Evolutionary conservation across 2,888 invertebrate genomes (phyloP).

Genomic region (Invenusta paracnida): DNA sequence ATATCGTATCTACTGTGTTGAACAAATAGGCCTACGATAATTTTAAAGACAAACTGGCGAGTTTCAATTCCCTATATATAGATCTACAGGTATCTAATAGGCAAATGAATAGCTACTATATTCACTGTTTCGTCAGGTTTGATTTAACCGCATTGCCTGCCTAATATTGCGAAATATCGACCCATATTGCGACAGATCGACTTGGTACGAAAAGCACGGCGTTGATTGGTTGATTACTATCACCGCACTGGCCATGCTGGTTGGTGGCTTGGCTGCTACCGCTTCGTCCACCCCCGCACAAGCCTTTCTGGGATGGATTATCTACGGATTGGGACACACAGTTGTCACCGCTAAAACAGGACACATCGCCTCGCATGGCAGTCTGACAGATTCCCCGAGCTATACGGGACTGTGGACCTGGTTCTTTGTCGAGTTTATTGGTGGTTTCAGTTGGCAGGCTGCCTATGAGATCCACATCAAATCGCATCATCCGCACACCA

Average conservation of each 20-base stretch:
- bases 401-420: conserved; percentile 48
- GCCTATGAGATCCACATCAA: conserved; percentile 54
- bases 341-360: conserved; percentile 50
- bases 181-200: neutral
- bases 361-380: conserved; percentile 53
- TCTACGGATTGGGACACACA: conserved; percentile 51
- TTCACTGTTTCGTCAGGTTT: too few relatives aligned
- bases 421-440: conserved; percentile 52
- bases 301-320: conserved; percentile 48
- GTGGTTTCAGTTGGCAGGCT: conserved; percentile 52
- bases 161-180: too few relatives aligned
- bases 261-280: conserved; percentile 47
- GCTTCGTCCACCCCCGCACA: conserved; percentile 44
- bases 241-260: conserved; percentile 46
- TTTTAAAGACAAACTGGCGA: too few relatives aligned
- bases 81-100: too few relatives aligned
- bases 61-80: too few relatives aligned
- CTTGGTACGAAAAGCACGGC: conserved; percentile 54
- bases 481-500: conserved; percentile 57
- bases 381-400: conserved; percentile 47
- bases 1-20: too few relatives aligned
- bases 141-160: too few relatives aligned
- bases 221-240: conserved; percentile 50
- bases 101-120: too few relatives aligned
- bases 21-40: too few relatives aligned